A percentile compares a stretch with the other conserved stretches of the same genome.
Conservation (phyloP, 2,113 vertebrate genomes). For the Melierax canorus region DNA sequence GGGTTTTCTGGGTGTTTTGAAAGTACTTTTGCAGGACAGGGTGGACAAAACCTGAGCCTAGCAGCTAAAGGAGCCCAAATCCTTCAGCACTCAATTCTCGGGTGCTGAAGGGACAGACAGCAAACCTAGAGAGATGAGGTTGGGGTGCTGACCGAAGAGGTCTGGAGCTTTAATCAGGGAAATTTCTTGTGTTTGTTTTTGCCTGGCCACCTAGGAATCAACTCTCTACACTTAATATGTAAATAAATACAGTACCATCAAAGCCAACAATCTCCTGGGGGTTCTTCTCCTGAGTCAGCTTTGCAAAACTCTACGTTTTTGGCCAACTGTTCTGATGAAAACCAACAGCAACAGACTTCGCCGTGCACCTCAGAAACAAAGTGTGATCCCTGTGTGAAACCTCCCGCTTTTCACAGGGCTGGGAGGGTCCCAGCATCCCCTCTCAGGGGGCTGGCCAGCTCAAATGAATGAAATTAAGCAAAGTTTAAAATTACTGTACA, state of each 20-base stretch:
- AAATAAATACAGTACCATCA: background rate
- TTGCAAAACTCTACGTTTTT: background rate
- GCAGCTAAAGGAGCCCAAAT: background rate
- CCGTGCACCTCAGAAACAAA: background rate
- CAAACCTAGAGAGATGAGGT: background rate
- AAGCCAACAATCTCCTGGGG: background rate
- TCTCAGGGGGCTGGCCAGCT: background rate
- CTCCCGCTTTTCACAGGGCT: background rate
- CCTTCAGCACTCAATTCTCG: background rate
- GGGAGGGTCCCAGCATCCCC: background rate
- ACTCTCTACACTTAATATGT: background rate
- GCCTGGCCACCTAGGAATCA: background rate
- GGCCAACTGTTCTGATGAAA: background rate
- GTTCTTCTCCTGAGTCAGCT: background rate
- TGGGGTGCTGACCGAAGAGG: background rate
- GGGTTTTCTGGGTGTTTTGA: background rate
- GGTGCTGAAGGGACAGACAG: background rate
- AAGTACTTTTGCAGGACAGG: background rate
- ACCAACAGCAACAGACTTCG: background rate
- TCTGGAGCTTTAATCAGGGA: background rate
- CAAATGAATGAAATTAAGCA: background rate
- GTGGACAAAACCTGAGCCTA: background rate
- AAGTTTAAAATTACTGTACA: background rate
- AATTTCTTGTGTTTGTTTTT: background rate
- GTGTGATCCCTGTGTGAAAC: background rate